Evolutionary conservation across 1,140 invertebrate genomes (phyloP).

Genomic region (Vanessa atalanta): DNA sequence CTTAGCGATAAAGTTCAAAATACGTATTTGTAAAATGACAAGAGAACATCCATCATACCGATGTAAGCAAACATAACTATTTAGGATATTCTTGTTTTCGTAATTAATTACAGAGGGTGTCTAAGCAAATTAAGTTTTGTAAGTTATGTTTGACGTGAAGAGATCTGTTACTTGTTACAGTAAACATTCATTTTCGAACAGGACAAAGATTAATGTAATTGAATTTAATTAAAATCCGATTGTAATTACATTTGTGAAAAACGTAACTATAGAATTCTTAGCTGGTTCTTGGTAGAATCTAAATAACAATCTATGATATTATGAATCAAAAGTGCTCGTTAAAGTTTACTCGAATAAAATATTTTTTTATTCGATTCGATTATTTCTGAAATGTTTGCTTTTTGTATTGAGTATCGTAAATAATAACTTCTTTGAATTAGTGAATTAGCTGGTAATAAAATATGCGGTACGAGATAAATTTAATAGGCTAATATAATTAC

Average conservation of each 20-base stretch:
- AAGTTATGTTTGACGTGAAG: slow-evolving; percentile 24
- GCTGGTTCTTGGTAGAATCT: too few relatives aligned
- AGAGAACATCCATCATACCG: slow-evolving; percentile 42
- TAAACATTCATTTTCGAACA: too few relatives aligned
- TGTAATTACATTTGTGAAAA: too few relatives aligned
- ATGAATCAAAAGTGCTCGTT: too few relatives aligned
- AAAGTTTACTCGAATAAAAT: too few relatives aligned
- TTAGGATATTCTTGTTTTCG: slow-evolving; percentile 43
- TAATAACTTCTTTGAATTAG: too few relatives aligned
- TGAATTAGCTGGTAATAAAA: too few relatives aligned
- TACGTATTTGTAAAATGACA: slow-evolving; percentile 25
- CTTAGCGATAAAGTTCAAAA: slow-evolving; percentile 20
- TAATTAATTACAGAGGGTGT: slow-evolving; percentile 42
- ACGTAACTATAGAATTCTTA: too few relatives aligned
- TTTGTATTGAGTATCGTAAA: too few relatives aligned
- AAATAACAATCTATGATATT: not conserved
- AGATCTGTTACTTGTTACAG: not conserved
- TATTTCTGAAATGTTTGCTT: too few relatives aligned
- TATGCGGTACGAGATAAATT: not conserved
- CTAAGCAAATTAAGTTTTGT: slow-evolving; percentile 39
- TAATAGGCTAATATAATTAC: not conserved
- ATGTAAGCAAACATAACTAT: slow-evolving; percentile 41
- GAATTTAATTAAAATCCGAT: too few relatives aligned
- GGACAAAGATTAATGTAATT: too few relatives aligned
- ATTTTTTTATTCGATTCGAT: not conserved